Evolutionary conservation across 2,113 vertebrate genomes (phyloP).

Genomic region (Dromas ardeola): DNA sequence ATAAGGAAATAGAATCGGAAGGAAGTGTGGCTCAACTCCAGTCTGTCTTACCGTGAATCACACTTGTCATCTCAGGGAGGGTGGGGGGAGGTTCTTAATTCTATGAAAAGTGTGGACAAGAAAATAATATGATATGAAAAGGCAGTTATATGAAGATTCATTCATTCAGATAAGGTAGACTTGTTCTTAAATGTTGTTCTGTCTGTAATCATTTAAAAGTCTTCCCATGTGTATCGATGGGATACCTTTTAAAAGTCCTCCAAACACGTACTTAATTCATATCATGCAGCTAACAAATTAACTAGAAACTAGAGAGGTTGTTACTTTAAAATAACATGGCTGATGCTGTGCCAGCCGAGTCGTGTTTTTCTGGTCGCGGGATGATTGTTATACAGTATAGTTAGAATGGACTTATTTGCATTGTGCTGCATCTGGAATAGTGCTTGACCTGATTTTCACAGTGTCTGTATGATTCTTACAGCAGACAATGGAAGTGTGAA

Average conservation of each 20-base stretch:
- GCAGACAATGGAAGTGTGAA: not conserved
- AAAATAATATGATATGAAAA: not conserved
- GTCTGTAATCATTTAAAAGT: not conserved
- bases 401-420: not conserved
- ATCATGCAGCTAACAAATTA: not conserved
- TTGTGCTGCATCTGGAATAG: not conserved
- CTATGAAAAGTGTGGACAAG: not conserved
- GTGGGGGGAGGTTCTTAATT: not conserved
- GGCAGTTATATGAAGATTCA: not conserved
- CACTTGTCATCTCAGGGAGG: not conserved
- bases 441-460: not conserved
- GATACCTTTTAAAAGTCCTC: not conserved
- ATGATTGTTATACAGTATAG: not conserved
- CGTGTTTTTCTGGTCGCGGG: rapidly evolving
- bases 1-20: not conserved
- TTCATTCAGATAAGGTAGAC: not conserved
- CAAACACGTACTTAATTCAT: not conserved
- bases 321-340: not conserved
- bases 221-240: not conserved
- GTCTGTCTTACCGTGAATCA: not conserved
- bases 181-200: not conserved
- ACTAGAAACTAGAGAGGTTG: not conserved
- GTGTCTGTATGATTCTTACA: not conserved
- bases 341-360: not conserved
- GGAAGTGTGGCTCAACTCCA: not conserved